Base-by-base conservation (phyloP, 2,113 vertebrate species). In the Zeus faber region DNA sequence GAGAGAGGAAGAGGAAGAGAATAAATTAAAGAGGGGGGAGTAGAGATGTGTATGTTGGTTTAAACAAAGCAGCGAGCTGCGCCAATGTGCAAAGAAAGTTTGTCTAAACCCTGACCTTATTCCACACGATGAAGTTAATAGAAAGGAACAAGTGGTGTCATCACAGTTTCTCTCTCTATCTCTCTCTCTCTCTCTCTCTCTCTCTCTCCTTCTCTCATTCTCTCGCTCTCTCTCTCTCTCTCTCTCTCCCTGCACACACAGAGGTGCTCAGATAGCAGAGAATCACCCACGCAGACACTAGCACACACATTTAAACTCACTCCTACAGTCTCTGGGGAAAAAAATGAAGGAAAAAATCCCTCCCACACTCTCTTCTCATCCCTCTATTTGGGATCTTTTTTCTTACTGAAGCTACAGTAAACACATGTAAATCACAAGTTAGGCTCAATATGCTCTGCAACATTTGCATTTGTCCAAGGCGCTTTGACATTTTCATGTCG, bases 111-210 rank as follows among this genome's bases (percentile, higher is more conserved):
- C 48, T 85, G 85, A 85, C 85, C 83, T 87, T 84, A 80, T 87
- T 87, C 80, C 72, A 81, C 67, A 79, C 58, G 59, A 79, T 84
- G 83, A 87, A 75, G 70, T 72, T 85, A 84, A 87, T 80, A 61
- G 56, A 67, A 84, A 80, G 76, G 80, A 85, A 78, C 83, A 84
- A 68, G 77, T 50, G 22, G 72, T 82, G 81, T 76, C 81, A 77
- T 71, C 59, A 61, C 37, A 67, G n/a, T n/a, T n/a, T n/a, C 17
- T 44, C 41, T 44, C 9, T 20, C 20, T 44, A 16, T 20, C 17
- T 17, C 40, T 41, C 40, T 41, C 40, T 17, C 40, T 41, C 40
- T 41, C 40, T 17, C 39, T 41, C 39, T 41, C 31, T 7, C 31
- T 33, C 31, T 33, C 29, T 7, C 29, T 33, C 29, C 7, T 13